Evolutionary conservation across 2,113 vertebrate genomes (phyloP).

Genomic region (Vanacampus margaritifer): DNA sequence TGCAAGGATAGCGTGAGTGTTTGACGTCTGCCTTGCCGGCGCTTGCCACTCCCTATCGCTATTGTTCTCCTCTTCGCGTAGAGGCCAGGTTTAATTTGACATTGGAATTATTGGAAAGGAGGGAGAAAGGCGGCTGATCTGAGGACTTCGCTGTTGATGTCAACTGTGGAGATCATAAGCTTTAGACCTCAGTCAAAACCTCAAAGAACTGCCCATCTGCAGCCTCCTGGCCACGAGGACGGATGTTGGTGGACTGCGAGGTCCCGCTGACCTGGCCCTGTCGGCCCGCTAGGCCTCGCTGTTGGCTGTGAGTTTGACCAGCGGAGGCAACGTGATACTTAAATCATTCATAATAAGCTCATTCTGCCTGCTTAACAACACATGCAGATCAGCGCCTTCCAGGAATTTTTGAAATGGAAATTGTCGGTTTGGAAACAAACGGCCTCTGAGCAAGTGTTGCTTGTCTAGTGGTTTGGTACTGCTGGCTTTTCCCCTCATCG

Average conservation of each 20-base stretch:
- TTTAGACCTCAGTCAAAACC: slow-evolving; percentile 33
- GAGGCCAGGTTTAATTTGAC: slow-evolving; percentile 52
- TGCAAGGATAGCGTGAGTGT: slow-evolving; percentile 54
- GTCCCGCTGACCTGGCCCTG: slow-evolving; percentile 59
- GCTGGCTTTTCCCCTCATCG: background rate
- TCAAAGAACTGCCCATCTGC: slow-evolving; percentile 17
- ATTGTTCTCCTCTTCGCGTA: slow-evolving; percentile 26
- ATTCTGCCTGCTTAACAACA: slow-evolving; percentile 63
- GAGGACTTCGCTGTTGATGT: slow-evolving; percentile 33
- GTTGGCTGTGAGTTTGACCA: slow-evolving; percentile 53
- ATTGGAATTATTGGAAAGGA: slow-evolving; percentile 43
- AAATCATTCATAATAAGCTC: slow-evolving; percentile 70
- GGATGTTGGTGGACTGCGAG: slow-evolving; percentile 43
- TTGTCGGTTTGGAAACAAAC: slow-evolving; percentile 59
- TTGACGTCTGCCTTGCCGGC: slow-evolving; percentile 36
- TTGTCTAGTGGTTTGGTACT: slow-evolving; percentile 49
- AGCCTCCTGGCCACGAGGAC: background rate
- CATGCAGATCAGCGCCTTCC: slow-evolving; percentile 59
- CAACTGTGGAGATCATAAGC: slow-evolving; percentile 46
- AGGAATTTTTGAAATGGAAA: slow-evolving; percentile 67
- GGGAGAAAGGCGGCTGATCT: slow-evolving; percentile 35
- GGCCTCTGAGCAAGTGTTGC: slow-evolving; percentile 20
- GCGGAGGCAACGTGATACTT: slow-evolving; percentile 58
- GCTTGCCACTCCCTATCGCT: slow-evolving; percentile 6
- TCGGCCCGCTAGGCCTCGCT: slow-evolving; percentile 38